A percentile compares a stretch with the other conserved stretches of the same genome.
These are phyloP conservation scores for Tenebrosternarchus preto DNA, from an alignment of 2,113 vertebrate genomes.

Conservation along the genomic window DNA sequence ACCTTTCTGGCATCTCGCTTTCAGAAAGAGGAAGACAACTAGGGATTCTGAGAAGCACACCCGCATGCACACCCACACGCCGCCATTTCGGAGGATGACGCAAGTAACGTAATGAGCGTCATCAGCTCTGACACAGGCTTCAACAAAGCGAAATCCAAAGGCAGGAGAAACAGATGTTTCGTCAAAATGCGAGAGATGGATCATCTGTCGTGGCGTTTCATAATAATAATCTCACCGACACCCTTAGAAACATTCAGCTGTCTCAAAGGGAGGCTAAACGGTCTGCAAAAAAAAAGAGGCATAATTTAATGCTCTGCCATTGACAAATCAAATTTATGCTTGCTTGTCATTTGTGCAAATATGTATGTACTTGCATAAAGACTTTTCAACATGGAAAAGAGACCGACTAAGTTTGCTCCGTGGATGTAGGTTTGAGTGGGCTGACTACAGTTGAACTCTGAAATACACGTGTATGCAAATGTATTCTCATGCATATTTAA, in stretches of 20 bases:
- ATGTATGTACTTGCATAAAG: neutral
- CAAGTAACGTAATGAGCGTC: neutral
- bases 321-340: neutral
- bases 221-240: neutral
- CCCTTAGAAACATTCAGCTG: neutral
- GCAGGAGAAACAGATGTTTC: too few relatives aligned
- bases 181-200: neutral
- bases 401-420: conserved; percentile 30
- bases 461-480: conserved; percentile 42
- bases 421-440: conserved; percentile 26
- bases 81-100: conserved; percentile 1
- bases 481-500: conserved; percentile 31
- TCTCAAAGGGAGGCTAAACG: neutral
- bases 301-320: neutral
- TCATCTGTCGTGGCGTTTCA: neutral
- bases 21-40: neutral
- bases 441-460: neutral
- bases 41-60: conserved; percentile 5
- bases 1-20: neutral
- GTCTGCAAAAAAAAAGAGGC: neutral
- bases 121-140: neutral
- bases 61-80: conserved; percentile 28
- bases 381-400: neutral
- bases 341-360: neutral
- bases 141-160: neutral